Base-by-base conservation (phyloP, 1,140 invertebrate genomes). In the Drosophila yakuba region DNA sequence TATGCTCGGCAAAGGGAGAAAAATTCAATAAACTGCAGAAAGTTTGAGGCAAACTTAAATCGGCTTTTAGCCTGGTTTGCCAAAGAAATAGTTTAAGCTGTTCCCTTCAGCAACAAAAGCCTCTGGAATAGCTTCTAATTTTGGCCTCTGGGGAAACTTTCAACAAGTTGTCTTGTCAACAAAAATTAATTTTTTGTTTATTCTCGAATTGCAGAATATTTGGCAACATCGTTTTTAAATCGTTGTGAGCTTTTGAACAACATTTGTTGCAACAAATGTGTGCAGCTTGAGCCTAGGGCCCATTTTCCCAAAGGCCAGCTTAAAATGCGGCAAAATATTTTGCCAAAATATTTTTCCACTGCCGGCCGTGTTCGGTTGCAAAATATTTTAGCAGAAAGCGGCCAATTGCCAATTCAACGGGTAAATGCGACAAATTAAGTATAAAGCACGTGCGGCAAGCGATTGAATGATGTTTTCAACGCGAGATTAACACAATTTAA, bases 381-480 rank as follows among this genome's bases (percentile, higher is more conserved):
- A 51, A 78, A 36, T 38, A 57, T 39, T 60, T 38, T 11, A 62
- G 44, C 48, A 35, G 3, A 15, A 17, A 25, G 63, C 23, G 39
- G 32, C 8, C 41, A 54, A 41, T 28, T 48, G 32, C 8, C 41
- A 54, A 41, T 28, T 48, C 23, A 62, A 20, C 20, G 15, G 17
- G 32, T 17, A 12, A 36, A 39, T 38, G 15, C 35, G 36, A 57
- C 17, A 58, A 74, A 59, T 55, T 32, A 51, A 38, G 4, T 38
- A 41, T 62, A 58, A 73, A 72, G 38, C 72, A 78, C 78, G 73
- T 78, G 55, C 20, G 23, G 20, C 25, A 14, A 38, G n/a, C 28
- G 41, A 59, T 15, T 73, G 38, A 12, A 54, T 48, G 43, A 23
- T 56, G 38, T 43, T 43, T 32, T 51, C 36, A 52, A n/a, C 15